Base-by-base conservation (phyloP, 2,888 invertebrate species). In the Amorpha juglandis region DNA sequence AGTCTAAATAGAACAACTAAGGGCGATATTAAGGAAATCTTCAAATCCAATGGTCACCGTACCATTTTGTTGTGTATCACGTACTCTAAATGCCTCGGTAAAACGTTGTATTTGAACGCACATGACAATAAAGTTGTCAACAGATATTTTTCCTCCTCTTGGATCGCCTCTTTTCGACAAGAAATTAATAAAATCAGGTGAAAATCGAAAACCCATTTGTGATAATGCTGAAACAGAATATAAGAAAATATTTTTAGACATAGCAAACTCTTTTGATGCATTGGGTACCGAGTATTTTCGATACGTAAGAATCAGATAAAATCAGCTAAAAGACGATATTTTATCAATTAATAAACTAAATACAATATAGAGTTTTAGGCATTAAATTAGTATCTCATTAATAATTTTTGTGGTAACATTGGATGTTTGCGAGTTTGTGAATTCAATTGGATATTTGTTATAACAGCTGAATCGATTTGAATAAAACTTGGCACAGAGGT, bases 61-160 rank as follows among this genome's bases (percentile, higher is more conserved):
- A 47, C 98, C 99, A 77, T 95, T 96, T 88, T 96, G 95, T 74
- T 97, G 96, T 0, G 95, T 94, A 83, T 99, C 98, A 64, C 97
- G 95, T 66, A 94, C 92, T 78, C 96, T 94, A 84, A 99, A 99
- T 27, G 97, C 97, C 83, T 98, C 98, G 45, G 96, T 98, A 73
- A 97, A 97, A 70, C 96, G 95, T 83, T 98, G 98, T 71, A 98
- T 95, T 92, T 98, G 97, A 11, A 98, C 97, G 85, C 98, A 98
- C 12, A 97, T 86, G 50, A 98, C 97, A 75, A 98, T 98, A 82
- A 98, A 98, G 76, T 96, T 95, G 88, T 98, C 98, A 50, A 98
- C 96, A 0, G 97, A 96, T 69, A 96, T 94, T 77, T 94, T 95
- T 71, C 94, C 94, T 69, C 93, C 92, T 68, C 92, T 91, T 0